Conservation (phyloP, 2,888 invertebrate genomes). For the Papilio protenor region DNA sequence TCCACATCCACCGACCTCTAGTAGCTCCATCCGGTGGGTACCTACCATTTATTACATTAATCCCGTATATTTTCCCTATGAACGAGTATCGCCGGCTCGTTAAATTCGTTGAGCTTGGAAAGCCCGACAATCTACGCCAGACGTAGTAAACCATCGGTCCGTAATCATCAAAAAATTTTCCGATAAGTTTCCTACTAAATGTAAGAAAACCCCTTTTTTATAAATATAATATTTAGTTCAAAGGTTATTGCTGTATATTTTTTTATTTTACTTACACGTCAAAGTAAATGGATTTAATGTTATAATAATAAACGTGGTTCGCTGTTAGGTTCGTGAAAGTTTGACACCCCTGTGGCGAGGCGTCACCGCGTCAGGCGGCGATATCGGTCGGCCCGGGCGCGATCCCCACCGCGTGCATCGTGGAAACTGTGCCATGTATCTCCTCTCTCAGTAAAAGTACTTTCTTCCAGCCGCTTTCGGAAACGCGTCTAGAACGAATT, state of each 20-base stretch:
- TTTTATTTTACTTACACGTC: background rate
- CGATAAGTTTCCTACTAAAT: background rate
- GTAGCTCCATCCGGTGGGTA: conserved; percentile 59
- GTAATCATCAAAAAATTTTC: conserved; percentile 39
- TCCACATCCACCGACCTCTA: conserved; percentile 48
- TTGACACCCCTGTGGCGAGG: conserved; percentile 50
- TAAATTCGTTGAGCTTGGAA: conserved; percentile 70
- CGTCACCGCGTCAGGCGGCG: conserved; percentile 40
- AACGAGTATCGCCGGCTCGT: conserved; percentile 55
- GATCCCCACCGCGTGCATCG: conserved; percentile 55
- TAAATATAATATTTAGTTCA: background rate
- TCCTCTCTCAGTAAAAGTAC: conserved; percentile 82
- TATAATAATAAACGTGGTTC: background rate
- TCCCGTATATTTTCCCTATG: conserved; percentile 61
- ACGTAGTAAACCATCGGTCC: conserved; percentile 53
- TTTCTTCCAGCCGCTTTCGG: conserved; percentile 83
- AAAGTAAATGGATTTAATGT: background rate
- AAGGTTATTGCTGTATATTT: background rate
- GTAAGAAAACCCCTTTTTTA: background rate
- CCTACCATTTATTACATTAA: conserved; percentile 57
- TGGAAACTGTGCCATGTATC: conserved; percentile 81
- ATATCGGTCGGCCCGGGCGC: conserved; percentile 46
- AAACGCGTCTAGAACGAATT: conserved; percentile 78
- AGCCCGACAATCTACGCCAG: conserved; percentile 55
- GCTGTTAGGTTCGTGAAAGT: conserved; percentile 45